Evolutionary conservation across 2,888 invertebrate genomes (phyloP).

Genomic region (Orthosia incerta): DNA sequence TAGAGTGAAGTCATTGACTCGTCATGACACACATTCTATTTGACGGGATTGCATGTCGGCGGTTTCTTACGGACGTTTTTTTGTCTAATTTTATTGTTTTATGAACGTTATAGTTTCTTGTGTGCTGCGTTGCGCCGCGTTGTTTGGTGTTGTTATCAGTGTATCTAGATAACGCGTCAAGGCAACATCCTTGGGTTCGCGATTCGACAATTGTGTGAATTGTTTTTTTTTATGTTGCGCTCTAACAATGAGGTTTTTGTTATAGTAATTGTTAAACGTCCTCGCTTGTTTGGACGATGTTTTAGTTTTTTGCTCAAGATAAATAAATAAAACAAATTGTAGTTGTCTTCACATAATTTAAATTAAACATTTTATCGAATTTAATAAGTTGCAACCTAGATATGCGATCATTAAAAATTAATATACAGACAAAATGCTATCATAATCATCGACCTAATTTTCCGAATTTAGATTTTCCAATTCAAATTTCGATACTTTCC

Average conservation of each 20-base stretch:
- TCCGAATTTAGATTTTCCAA: slow-evolving; percentile 35
- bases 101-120: slow-evolving; percentile 73
- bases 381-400: neutral
- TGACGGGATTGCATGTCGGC: slow-evolving; percentile 84
- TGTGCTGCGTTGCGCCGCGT: slow-evolving; percentile 62
- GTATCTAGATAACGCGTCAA: slow-evolving; percentile 76
- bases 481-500: slow-evolving; percentile 50
- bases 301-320: slow-evolving; percentile 18
- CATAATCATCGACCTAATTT: slow-evolving; percentile 36
- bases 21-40: slow-evolving; percentile 90
- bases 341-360: neutral
- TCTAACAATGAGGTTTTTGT: slow-evolving; percentile 58
- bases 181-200: slow-evolving; percentile 73
- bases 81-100: slow-evolving; percentile 76
- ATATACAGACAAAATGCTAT: neutral
- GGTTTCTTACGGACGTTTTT: slow-evolving; percentile 76
- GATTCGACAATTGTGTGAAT: slow-evolving; percentile 69
- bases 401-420: neutral
- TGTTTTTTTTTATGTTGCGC: slow-evolving; percentile 59
- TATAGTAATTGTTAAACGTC: slow-evolving; percentile 49
- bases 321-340: neutral
- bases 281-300: slow-evolving; percentile 30
- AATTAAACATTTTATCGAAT: neutral
- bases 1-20: slow-evolving; percentile 86
- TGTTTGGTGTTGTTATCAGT: slow-evolving; percentile 74